Evolutionary conservation across 2,888 invertebrate genomes (phyloP), one percentile per base, ranked within the genome.

Genomic region (Zelleria hepariella): DNA sequence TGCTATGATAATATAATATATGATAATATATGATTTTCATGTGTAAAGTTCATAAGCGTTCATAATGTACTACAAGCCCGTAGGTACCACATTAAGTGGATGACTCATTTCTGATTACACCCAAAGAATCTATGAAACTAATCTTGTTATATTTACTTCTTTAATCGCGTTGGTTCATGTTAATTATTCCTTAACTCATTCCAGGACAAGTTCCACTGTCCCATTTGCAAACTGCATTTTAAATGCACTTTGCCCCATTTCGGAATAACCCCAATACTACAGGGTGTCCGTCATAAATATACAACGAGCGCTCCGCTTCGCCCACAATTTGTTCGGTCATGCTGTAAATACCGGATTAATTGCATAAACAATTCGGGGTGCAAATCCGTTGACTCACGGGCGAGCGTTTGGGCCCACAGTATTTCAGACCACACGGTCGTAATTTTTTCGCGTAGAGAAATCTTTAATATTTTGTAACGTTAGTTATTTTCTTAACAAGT

Each of bases 331-430:
- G 51, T 51, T 51, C 5, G 51, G 21, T 51, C 21, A 15, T 21
- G 23, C 51, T 51, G 51, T 51, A 51, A 51, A 51, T 49, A 51
- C 51, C 20, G 51, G 51, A 51, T 51, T 51, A 51, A 51, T 51
- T 51, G 51, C 51, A 23, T 51, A 51, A 51, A 51, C 51, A 51
- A 51, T 51, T 51, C 2, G 20, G 51, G 20, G n/a, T 51, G 10
- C 51, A 23, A 51, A 42, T 42, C 10, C 15, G 15, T 15, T 42
- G 15, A 42, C 15, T n/a, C n/a, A n/a, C 32, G 15, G 1, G 10
- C 15, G 32, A 2, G 10, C 10, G 10, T 42, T 42, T 42, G 15
- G 32, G 32, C 32, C 32, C 32, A 42, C 15, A 15, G 10, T 3
- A 15, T 42, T 42, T 42, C 32, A 15, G 32, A 42, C 32, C 32